These are phyloP conservation scores for Dendrolimus pini DNA, from an alignment of 2,888 invertebrate genomes.

Conservation along the genomic window DNA sequence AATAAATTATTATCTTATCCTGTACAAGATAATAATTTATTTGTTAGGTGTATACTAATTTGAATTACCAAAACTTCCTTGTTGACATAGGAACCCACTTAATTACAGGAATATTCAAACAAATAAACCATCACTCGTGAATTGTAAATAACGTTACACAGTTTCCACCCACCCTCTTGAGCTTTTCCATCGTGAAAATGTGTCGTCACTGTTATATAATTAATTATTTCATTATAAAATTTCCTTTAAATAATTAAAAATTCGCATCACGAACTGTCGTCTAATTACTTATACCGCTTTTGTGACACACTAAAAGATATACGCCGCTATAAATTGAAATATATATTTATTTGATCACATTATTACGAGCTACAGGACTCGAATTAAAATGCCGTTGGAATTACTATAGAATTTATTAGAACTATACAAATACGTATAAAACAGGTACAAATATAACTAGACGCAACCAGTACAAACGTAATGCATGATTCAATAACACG, in stretches of 20 bases:
- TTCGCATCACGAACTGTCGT: background rate
- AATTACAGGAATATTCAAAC: background rate
- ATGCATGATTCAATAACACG: no score
- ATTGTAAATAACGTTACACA: background rate
- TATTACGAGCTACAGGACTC: no score
- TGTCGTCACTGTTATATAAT: background rate
- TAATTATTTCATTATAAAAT: slow-evolving; percentile 1
- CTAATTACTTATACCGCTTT: background rate
- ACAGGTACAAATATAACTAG: no score
- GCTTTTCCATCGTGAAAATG: background rate
- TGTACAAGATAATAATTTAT: no score
- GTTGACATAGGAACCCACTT: background rate
- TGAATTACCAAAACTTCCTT: background rate
- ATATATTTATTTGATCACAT: no score
- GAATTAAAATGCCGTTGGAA: no score
- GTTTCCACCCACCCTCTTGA: background rate
- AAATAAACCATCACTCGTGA: background rate
- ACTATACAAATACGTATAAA: no score
- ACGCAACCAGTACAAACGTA: no score
- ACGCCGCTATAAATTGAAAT: no score
- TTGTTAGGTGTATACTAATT: no score
- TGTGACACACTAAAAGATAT: background rate
- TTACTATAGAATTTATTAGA: no score
- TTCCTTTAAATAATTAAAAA: slow-evolving; percentile 1
- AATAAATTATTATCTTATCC: no score